Conservation (phyloP, 2,888 invertebrate species). For the Achlya flavicornis region DNA sequence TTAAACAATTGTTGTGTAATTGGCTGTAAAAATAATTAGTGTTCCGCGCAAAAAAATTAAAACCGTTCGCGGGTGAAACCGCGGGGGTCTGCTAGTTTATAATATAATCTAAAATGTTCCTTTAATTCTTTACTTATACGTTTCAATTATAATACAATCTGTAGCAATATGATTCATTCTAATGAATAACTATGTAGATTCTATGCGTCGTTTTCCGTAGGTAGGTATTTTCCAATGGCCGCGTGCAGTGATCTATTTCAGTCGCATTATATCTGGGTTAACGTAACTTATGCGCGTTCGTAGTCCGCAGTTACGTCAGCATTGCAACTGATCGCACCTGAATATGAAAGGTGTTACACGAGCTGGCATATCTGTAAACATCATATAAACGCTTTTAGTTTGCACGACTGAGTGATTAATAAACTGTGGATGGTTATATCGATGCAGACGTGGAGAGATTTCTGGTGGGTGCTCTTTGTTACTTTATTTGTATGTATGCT, state of each 20-base stretch:
- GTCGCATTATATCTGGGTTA: slow-evolving; percentile 59
- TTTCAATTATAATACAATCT: too few relatives aligned
- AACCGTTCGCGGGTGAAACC: too few relatives aligned
- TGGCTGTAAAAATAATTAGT: too few relatives aligned
- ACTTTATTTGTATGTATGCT: neutral
- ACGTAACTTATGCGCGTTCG: slow-evolving; percentile 48
- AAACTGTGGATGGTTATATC: neutral
- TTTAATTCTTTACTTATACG: too few relatives aligned
- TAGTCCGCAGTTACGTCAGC: slow-evolving; percentile 11
- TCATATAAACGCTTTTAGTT: neutral
- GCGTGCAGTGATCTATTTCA: slow-evolving; percentile 52
- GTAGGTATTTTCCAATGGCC: slow-evolving; percentile 18
- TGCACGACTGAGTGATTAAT: neutral
- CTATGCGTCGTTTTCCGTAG: slow-evolving; percentile 29
- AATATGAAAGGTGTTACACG: neutral
- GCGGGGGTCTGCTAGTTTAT: too few relatives aligned
- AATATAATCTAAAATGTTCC: too few relatives aligned
- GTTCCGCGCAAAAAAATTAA: too few relatives aligned
- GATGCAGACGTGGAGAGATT: neutral
- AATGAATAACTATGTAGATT: neutral
- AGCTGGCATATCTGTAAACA: neutral
- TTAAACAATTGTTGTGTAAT: too few relatives aligned
- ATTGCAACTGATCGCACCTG: neutral
- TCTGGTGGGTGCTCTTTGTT: neutral
- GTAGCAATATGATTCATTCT: too few relatives aligned